A percentile compares a stretch with the other conserved stretches of the same genome.
These are phyloP conservation scores for Limnephilus rhombicus DNA, from an alignment of 2,888 invertebrate genomes.

Conservation along the genomic window DNA sequence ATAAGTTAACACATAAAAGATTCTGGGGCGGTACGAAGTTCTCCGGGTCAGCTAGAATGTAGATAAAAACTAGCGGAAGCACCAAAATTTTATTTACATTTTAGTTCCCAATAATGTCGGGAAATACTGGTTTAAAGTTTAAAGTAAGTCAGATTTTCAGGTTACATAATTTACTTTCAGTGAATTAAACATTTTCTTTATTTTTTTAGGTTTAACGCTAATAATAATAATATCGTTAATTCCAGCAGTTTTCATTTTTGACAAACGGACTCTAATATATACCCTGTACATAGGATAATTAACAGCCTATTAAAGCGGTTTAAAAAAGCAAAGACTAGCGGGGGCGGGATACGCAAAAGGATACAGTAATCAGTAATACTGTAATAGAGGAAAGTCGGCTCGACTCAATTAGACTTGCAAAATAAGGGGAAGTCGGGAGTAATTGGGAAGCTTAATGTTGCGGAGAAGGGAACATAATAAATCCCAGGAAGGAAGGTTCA, in stretches of 20 bases:
- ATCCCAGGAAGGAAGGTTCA: constrained; percentile 41
- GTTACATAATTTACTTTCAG: background rate
- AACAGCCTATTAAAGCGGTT: background rate
- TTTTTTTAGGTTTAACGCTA: background rate
- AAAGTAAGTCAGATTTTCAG: background rate
- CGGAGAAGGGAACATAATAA: constrained; percentile 45
- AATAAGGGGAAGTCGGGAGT: constrained; percentile 7
- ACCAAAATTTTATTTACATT: no score
- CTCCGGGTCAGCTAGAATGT: no score
- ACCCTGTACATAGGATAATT: background rate
- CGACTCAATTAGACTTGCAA: background rate
- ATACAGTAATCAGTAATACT: background rate
- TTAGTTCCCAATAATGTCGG: no score
- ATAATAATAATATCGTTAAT: background rate
- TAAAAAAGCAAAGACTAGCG: background rate
- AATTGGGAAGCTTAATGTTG: constrained; percentile 42
- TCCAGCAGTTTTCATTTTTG: background rate
- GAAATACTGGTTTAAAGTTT: no score
- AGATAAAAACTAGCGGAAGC: no score
- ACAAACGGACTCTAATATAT: background rate
- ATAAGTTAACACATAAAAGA: no score
- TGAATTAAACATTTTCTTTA: background rate
- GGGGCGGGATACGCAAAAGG: background rate
- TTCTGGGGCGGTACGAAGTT: no score
- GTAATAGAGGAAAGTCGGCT: background rate